Percentiles rank a stretch among this genome's conserved stretches.
Evolutionary conservation across 1,140 invertebrate genomes (phyloP).

Genomic region (Acromyrmex charruanus): DNA sequence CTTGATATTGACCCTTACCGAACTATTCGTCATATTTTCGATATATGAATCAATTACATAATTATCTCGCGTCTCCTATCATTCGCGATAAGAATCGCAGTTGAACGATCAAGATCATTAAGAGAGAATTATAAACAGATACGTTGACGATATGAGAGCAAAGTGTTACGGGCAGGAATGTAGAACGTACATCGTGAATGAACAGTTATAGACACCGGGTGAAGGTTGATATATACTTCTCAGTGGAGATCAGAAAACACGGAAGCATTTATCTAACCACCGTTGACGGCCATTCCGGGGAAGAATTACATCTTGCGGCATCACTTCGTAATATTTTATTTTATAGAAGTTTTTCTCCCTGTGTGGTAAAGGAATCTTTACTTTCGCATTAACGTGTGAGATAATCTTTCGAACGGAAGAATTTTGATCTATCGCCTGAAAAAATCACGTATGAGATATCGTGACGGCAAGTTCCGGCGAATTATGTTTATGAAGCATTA

Average conservation of each 20-base stretch:
- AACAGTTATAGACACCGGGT: conserved; percentile 62
- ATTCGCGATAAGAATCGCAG: conserved; percentile 36
- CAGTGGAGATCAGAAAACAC: conserved; percentile 39
- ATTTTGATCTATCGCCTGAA: conserved; percentile 21
- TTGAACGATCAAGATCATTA: conserved; percentile 46
- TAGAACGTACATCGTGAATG: conserved; percentile 62
- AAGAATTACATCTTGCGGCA: background rate
- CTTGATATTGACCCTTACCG: background rate
- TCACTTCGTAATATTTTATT: conserved; percentile 30
- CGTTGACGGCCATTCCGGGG: conserved; percentile 10
- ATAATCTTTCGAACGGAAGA: conserved; percentile 35
- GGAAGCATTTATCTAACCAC: conserved; percentile 27
- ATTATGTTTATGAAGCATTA: background rate
- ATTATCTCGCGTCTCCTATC: conserved; percentile 11
- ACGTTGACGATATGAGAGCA: conserved; percentile 45
- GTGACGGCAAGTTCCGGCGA: conserved; percentile 4
- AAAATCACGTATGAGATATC: conserved; percentile 38
- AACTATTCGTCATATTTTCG: conserved; percentile 24
- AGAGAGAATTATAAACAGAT: conserved; percentile 61
- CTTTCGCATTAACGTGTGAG: conserved; percentile 35
- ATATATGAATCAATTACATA: conserved; percentile 5
- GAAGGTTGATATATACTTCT: conserved; percentile 11
- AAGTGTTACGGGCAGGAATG: conserved; percentile 64
- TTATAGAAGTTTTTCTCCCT: background rate
- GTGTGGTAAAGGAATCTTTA: conserved; percentile 3